phyloP scores from a whole-genome alignment of 2,797 vertebrate species.

The Bradypodion ventrale region DNA sequence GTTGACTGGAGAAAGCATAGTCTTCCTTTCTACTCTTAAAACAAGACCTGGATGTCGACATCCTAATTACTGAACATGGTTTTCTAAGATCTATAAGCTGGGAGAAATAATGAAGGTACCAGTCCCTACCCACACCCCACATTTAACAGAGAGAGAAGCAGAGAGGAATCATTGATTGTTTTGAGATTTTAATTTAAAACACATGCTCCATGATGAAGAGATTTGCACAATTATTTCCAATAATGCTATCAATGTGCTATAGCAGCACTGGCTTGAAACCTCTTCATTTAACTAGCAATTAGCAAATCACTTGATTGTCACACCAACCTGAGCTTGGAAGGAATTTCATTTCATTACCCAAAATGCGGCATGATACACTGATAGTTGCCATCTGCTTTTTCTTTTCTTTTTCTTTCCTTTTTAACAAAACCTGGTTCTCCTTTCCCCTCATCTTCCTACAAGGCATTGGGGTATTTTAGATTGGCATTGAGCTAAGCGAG shows the following conservation, averaged over 20 bases:
- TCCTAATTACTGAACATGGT: neutral
- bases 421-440: neutral
- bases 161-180: conserved; percentile 3
- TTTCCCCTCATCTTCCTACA: neutral
- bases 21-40: neutral
- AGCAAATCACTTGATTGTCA: conserved; percentile 29
- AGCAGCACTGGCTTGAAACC: neutral
- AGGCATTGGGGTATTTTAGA: neutral
- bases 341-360: conserved; percentile 15
- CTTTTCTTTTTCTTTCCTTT: too few relatives aligned
- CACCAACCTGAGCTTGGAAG: conserved; percentile 19
- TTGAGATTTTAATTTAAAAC: conserved; percentile 13
- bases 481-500: neutral
- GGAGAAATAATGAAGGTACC: neutral
- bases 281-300: conserved; percentile 21
- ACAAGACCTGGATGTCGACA: neutral
- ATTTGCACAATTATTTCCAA: conserved; percentile 2
- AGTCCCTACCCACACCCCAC: neutral
- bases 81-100: neutral
- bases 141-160: neutral
- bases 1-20: neutral
- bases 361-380: neutral
- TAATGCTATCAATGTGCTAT: neutral
- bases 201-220: neutral
- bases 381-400: conserved; percentile 12